A percentile compares a stretch with the other conserved stretches of the same genome.
These are phyloP conservation scores for Phymanthus crucifer DNA, from an alignment of 92 coral and sea anemone species.

Conservation along the genomic window DNA sequence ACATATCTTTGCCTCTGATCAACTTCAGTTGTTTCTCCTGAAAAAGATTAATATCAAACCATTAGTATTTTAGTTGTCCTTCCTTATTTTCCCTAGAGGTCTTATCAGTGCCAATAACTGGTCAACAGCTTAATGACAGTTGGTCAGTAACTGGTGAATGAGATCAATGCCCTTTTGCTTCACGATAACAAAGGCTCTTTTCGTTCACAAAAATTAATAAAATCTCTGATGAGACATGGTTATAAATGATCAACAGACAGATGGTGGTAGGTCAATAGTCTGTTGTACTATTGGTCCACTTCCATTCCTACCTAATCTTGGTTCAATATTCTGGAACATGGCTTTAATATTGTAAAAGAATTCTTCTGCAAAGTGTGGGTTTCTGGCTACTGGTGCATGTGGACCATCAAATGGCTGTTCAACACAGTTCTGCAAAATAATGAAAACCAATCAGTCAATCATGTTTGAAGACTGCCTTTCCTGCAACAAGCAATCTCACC, in stretches of 20 bases:
- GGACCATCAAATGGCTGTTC: conserved; percentile 89
- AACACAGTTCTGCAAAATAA: conserved; percentile 68
- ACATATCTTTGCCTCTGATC: conserved; percentile 85
- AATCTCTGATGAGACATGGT: no score
- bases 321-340: conserved; percentile 78
- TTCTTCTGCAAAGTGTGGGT: conserved; percentile 83
- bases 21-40: conserved; percentile 88
- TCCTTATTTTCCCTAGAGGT: background rate
- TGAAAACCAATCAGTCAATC: no score
- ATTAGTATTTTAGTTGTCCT: background rate
- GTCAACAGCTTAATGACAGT: no score
- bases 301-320: conserved; percentile 73
- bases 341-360: conserved; percentile 78
- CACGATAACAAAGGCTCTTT: no score
- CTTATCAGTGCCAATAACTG: no score
- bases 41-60: background rate
- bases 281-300: background rate
- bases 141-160: no score
- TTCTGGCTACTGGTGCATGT: conserved; percentile 69
- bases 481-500: conserved; percentile 38
- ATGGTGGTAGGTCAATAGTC: no score
- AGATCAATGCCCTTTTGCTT: no score
- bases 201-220: no score
- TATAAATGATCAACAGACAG: no score
- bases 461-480: background rate